phyloP scores from a whole-genome alignment of 2,113 vertebrate genomes.

The Rhodinocichla rosea region DNA sequence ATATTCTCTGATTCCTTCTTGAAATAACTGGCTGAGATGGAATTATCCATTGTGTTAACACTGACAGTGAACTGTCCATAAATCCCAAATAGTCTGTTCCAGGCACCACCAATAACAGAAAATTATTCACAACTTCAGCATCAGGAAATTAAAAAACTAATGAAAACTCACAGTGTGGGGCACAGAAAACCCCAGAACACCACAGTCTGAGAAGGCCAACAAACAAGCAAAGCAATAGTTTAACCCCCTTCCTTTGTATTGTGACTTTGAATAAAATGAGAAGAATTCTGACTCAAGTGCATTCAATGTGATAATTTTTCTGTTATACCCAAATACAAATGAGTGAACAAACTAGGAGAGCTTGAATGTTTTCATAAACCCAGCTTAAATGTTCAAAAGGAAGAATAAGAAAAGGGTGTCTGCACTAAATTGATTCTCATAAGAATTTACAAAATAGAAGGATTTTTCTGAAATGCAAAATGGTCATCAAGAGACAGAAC shows the following conservation, averaged over 20 bases:
- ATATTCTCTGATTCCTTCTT: neutral
- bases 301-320: neutral
- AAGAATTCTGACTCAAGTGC: neutral
- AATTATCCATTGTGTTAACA: neutral
- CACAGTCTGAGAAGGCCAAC: neutral
- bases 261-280: neutral
- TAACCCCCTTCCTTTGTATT: neutral
- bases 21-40: neutral
- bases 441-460: neutral
- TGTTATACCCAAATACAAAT: neutral
- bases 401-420: neutral
- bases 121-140: neutral
- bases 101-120: neutral
- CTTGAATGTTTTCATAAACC: neutral
- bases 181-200: neutral
- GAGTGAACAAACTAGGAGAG: neutral
- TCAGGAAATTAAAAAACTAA: neutral
- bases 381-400: neutral
- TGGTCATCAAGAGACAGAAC: neutral
- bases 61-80: neutral
- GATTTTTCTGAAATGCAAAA: neutral
- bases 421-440: neutral
- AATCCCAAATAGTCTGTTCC: neutral
- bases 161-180: neutral
- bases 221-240: neutral